These are phyloP conservation scores for Psylliodes chrysocephalus DNA, from an alignment of 2,888 invertebrate genomes.

Conservation along the genomic window DNA sequence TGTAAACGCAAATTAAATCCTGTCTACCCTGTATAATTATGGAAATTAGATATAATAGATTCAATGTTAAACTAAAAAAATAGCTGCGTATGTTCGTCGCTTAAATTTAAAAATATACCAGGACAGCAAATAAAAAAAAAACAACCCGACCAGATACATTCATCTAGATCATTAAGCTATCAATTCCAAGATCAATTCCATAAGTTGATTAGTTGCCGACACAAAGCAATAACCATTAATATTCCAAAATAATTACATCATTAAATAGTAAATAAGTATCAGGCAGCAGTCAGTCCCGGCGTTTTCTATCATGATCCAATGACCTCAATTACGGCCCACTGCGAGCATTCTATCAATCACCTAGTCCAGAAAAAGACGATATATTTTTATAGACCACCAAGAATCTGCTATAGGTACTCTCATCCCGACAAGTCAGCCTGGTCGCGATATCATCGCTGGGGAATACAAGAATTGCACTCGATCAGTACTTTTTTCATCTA, in stretches of 20 bases:
- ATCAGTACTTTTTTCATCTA: no score
- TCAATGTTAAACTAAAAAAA: no score
- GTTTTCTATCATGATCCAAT: constrained; percentile 22
- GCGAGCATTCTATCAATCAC: constrained; percentile 23
- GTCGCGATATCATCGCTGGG: constrained; percentile 8
- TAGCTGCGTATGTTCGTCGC: no score
- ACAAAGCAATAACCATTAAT: constrained; percentile 15
- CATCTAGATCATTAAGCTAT: constrained; percentile 8
- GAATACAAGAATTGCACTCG: background rate
- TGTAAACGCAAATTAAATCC: no score
- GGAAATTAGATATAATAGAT: no score
- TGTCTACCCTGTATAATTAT: no score
- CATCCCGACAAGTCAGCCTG: background rate
- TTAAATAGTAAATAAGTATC: constrained; percentile 12
- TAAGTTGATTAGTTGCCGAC: constrained; percentile 12
- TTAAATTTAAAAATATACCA: no score
- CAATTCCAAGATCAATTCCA: constrained; percentile 10
- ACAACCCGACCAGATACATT: background rate
- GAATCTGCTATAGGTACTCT: constrained; percentile 18
- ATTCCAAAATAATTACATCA: constrained; percentile 22
- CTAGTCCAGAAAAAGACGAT: constrained; percentile 20
- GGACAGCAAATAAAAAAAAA: background rate
- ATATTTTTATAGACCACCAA: constrained; percentile 29
- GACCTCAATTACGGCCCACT: constrained; percentile 20
- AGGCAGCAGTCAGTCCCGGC: constrained; percentile 9